Conservation (phyloP, 2,797 vertebrate genomes). For the Typhlichthys eigenmanni region DNA sequence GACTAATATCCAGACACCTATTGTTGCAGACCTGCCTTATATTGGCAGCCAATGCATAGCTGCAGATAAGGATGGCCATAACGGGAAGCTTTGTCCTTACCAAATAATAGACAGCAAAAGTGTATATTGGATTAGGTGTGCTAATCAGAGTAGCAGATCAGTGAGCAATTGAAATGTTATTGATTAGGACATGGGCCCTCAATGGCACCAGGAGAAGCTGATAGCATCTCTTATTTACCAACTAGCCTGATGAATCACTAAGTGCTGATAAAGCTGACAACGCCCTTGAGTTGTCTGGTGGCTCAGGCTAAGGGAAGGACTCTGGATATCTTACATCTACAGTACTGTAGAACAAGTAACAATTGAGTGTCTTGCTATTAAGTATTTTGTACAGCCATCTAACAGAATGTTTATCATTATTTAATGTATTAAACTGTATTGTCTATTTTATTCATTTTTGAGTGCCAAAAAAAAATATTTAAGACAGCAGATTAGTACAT, state of each 20-base stretch:
- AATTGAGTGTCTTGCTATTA: constrained; percentile 2
- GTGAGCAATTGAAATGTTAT: constrained; percentile 78
- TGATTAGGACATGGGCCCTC: constrained; percentile 77
- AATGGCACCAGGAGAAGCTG: constrained; percentile 66
- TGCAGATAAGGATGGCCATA: constrained; percentile 64
- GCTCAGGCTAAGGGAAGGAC: constrained; percentile 22
- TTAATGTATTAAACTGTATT: constrained; percentile 40
- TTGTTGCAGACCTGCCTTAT: constrained; percentile 31
- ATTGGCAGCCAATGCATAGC: constrained; percentile 61
- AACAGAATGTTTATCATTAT: no score
- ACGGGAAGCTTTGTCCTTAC: constrained; percentile 54
- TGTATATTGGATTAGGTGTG: constrained; percentile 71
- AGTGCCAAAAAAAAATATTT: neutral
- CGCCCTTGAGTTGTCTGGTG: constrained; percentile 70
- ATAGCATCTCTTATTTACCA: constrained; percentile 84
- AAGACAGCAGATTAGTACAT: neutral
- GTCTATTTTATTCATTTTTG: constrained; percentile 7
- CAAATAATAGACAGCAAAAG: constrained; percentile 68
- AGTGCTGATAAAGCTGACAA: constrained; percentile 67
- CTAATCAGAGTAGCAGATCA: constrained; percentile 78
- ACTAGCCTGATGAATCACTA: constrained; percentile 66
- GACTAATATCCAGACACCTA: no score
- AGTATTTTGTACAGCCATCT: no score
- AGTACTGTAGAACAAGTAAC: constrained; percentile 15
- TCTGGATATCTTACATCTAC: constrained; percentile 18